Conservation (phyloP, 2,888 invertebrate genomes). For the Phanerotoma sp. region DNA sequence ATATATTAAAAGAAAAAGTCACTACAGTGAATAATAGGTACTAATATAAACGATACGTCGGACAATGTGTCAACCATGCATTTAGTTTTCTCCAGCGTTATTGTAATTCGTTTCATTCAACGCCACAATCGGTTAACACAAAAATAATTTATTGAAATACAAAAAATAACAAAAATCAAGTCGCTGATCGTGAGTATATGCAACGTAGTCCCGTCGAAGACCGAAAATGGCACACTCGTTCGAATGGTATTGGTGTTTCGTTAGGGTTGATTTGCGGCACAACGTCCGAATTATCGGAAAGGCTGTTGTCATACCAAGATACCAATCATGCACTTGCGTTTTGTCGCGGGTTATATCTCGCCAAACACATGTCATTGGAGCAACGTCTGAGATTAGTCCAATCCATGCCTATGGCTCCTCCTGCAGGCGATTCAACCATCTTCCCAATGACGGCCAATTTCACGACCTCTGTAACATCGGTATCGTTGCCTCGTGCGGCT, state of each 20-base stretch:
- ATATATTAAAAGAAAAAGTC: too few species aligned
- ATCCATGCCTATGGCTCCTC: constrained; percentile 31
- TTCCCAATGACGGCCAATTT: constrained; percentile 38
- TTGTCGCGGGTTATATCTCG: constrained; percentile 47
- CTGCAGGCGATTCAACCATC: constrained; percentile 43
- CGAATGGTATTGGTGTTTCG: constrained; percentile 29
- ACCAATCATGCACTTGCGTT: constrained; percentile 55
- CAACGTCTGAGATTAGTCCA: constrained; percentile 31
- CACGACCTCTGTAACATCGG: constrained; percentile 37
- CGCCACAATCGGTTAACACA: neutral
- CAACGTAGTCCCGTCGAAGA: constrained; percentile 1
- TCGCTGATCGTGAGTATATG: constrained; percentile 1
- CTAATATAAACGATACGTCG: too few species aligned
- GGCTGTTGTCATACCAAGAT: constrained; percentile 53
- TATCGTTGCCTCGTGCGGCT: constrained; percentile 36
- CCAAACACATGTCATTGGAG: constrained; percentile 35
- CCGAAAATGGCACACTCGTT: constrained; percentile 25
- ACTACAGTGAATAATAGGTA: too few species aligned
- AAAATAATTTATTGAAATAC: neutral
- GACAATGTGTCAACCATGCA: too few species aligned
- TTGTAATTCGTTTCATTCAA: too few species aligned
- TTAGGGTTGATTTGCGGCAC: constrained; percentile 57
- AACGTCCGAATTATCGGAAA: constrained; percentile 54
- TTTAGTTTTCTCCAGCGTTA: too few species aligned
- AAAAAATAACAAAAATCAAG: constrained; percentile 2